These are phyloP conservation scores for Cerastis rubricosa DNA, from an alignment of 2,888 invertebrate genomes.

Conservation along the genomic window DNA sequence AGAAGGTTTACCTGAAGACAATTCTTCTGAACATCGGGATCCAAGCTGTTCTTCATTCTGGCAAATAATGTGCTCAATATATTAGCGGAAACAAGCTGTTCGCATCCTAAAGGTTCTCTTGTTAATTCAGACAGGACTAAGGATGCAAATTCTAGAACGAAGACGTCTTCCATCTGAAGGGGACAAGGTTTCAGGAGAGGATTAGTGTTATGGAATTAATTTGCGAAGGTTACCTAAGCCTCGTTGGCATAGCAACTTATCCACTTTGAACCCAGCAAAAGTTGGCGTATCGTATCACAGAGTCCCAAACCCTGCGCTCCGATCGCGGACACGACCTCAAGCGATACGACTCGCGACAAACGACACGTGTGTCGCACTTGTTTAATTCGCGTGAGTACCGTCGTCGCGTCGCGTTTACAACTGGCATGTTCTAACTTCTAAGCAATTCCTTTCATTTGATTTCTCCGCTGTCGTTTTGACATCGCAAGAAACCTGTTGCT, in stretches of 20 bases:
- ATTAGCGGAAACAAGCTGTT: constrained; percentile 85
- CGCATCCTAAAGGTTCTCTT: constrained; percentile 86
- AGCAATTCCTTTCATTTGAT: neutral
- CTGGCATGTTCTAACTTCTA: neutral
- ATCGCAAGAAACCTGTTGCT: neutral
- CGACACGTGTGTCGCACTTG: neutral
- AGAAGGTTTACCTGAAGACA: constrained; percentile 84
- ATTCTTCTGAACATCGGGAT: constrained; percentile 91
- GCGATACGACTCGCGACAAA: neutral
- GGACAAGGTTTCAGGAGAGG: neutral
- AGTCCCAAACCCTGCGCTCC: neutral
- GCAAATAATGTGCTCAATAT: constrained; percentile 85
- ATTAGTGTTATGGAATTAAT: neutral
- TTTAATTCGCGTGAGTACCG: neutral
- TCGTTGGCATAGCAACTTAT: neutral
- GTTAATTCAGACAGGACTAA: constrained; percentile 88
- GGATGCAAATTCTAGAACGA: constrained; percentile 90
- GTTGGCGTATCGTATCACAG: neutral
- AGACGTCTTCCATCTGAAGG: constrained; percentile 85
- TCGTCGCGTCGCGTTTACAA: neutral
- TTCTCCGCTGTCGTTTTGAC: neutral
- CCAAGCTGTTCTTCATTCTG: constrained; percentile 87
- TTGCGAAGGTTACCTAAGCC: neutral
- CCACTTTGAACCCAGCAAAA: neutral
- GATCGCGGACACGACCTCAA: neutral